A percentile compares a stretch with the other conserved stretches of the same genome.
Evolutionary conservation across 2,113 vertebrate species (phyloP).

Genomic region (Atractosteus spatula): DNA sequence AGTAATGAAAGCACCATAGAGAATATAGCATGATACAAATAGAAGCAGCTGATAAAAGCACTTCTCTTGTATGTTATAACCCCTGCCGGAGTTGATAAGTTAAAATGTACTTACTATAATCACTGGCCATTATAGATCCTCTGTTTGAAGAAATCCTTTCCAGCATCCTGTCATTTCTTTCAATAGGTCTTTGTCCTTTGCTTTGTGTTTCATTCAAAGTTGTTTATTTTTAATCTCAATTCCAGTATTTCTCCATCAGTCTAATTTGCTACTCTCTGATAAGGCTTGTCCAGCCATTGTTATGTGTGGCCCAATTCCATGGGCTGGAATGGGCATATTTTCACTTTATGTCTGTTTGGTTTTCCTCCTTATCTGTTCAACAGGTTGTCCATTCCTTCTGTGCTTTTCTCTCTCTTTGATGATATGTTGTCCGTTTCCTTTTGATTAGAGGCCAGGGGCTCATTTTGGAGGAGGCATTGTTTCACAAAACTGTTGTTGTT

Average conservation of each 20-base stretch:
- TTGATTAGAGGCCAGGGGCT: background rate
- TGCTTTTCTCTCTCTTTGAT: background rate
- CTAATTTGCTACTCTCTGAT: background rate
- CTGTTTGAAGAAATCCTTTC: conserved; percentile 9
- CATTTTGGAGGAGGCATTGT: background rate
- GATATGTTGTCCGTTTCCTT: background rate
- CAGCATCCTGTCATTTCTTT: conserved; percentile 5
- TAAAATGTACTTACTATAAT: conserved; percentile 13
- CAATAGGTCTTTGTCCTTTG: background rate
- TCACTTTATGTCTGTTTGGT: conserved; percentile 7
- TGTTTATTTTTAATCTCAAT: background rate
- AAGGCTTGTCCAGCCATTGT: conserved; percentile 6
- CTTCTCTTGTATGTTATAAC: background rate
- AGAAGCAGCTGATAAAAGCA: background rate
- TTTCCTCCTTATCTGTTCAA: background rate
- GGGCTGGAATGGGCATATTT: background rate
- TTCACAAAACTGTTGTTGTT: too few species aligned
- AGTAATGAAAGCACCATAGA: background rate
- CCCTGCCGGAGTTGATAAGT: conserved; percentile 8
- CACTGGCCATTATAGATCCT: background rate
- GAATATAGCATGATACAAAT: too few species aligned
- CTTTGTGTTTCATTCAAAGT: background rate
- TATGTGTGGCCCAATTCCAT: conserved; percentile 2
- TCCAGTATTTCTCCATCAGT: background rate
- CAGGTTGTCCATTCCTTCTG: background rate